A percentile compares a stretch with the other conserved stretches of the same genome.
Conservation (phyloP, 2,113 vertebrate species). For the Scartelaos histophorus region DNA sequence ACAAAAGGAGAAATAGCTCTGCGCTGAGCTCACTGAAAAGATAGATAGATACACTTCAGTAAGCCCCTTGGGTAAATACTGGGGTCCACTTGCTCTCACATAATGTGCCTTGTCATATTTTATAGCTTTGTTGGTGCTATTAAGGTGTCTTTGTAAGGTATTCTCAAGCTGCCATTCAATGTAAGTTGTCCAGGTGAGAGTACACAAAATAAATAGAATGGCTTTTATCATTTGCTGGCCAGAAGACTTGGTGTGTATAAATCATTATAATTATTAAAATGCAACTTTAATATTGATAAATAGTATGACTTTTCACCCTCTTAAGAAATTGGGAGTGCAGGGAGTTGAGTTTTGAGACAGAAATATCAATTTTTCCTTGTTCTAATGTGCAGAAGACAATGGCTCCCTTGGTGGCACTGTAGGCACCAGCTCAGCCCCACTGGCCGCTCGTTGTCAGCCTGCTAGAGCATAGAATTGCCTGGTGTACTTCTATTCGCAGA, state of each 20-base stretch:
- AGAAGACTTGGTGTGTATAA: neutral
- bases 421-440: conserved; percentile 58
- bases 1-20: neutral
- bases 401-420: conserved; percentile 60
- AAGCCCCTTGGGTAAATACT: conserved; percentile 1
- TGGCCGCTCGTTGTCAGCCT: conserved; percentile 71
- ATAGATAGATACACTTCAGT: conserved; percentile 9
- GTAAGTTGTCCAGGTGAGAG: conserved; percentile 6
- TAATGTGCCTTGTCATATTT: neutral
- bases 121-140: neutral
- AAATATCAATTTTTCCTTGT: conserved; percentile 45
- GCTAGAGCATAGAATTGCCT: conserved; percentile 77
- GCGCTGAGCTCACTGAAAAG: neutral
- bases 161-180: neutral
- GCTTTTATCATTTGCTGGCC: neutral
- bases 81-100: conserved; percentile 9
- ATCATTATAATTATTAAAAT: conserved; percentile 10
- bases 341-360: conserved; percentile 19
- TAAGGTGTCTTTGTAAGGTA: neutral
- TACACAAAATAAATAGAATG: conserved; percentile 3
- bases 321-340: conserved; percentile 20
- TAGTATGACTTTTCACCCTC: neutral
- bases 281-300: neutral
- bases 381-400: conserved; percentile 58
- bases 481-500: conserved; percentile 67